Evolutionary conservation across 2,113 vertebrate species (phyloP).

Genomic region (Chloroceryle aenea): DNA sequence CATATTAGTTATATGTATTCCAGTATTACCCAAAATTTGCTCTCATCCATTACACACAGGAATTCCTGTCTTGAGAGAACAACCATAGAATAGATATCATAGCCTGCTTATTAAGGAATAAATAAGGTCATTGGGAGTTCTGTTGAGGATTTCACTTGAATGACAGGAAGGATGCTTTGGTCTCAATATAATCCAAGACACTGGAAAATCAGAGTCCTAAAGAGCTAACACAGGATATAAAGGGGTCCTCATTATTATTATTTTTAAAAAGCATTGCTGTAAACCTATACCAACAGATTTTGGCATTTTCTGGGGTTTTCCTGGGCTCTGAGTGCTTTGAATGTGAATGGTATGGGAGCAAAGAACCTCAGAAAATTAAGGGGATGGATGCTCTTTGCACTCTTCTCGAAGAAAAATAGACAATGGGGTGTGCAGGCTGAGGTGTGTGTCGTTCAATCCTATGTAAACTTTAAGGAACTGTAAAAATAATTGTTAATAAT

Average conservation of each 20-base stretch:
- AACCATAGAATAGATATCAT: not conserved
- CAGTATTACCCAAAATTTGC: not conserved
- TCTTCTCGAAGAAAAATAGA: not conserved
- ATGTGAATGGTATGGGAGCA: not conserved
- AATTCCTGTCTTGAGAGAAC: not conserved
- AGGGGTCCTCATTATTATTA: not conserved
- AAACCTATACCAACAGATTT: not conserved
- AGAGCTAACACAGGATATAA: not conserved
- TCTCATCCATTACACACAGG: not conserved
- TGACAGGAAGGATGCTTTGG: constrained; percentile 33
- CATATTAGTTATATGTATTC: not conserved
- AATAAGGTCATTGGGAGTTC: constrained; percentile 1
- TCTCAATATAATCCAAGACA: not conserved
- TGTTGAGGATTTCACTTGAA: constrained; percentile 15
- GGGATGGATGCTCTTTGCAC: not conserved
- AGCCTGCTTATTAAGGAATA: not conserved
- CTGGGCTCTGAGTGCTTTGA: not conserved
- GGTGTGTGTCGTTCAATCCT: not conserved
- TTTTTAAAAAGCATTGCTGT: not conserved
- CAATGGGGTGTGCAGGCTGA: not conserved
- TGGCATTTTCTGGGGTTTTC: not conserved
- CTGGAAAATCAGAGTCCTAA: not conserved
- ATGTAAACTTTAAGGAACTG: not conserved
- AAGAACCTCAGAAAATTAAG: not conserved
- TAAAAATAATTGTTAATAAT: not conserved